Percentiles rank a stretch among this genome's conserved stretches.
Evolutionary conservation across 2,797 vertebrate genomes (phyloP).

Genomic region (Pseudochirops corinnae): DNA sequence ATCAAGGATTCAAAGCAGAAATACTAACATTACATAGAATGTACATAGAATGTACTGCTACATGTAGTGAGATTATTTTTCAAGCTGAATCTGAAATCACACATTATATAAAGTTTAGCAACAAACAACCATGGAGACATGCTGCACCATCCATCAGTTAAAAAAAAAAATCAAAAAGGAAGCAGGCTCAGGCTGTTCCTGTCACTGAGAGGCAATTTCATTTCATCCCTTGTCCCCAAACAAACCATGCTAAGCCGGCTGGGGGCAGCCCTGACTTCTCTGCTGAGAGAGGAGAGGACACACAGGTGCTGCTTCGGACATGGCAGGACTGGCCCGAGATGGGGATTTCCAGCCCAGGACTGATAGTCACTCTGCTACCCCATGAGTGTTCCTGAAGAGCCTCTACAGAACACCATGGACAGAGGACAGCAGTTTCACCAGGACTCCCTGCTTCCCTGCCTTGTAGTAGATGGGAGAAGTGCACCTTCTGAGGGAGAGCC

Average conservation of each 20-base stretch:
- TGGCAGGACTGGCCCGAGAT: slow-evolving; percentile 43
- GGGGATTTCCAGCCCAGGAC: slow-evolving; percentile 53
- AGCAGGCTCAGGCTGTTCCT: slow-evolving; percentile 86
- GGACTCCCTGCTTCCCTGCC: slow-evolving; percentile 2
- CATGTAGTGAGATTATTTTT: slow-evolving; percentile 90
- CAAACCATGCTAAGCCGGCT: slow-evolving; percentile 69
- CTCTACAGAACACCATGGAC: neutral
- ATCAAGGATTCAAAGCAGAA: slow-evolving; percentile 89
- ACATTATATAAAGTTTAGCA: slow-evolving; percentile 90
- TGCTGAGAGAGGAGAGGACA: slow-evolving; percentile 40
- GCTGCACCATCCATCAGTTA: slow-evolving; percentile 88
- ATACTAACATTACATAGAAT: slow-evolving; percentile 91
- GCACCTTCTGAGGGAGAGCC: slow-evolving; percentile 44
- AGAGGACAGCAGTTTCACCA: neutral
- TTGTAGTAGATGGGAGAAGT: slow-evolving; percentile 42
- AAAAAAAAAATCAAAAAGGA: slow-evolving; percentile 81
- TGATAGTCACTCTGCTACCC: slow-evolving; percentile 3
- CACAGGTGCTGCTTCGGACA: slow-evolving; percentile 42
- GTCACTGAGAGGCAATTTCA: slow-evolving; percentile 86
- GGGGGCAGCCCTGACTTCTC: slow-evolving; percentile 53
- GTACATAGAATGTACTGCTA: slow-evolving; percentile 91
- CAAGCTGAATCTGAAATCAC: slow-evolving; percentile 88
- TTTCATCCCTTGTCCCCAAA: slow-evolving; percentile 70
- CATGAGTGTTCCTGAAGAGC: slow-evolving; percentile 10
- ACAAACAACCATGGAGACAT: slow-evolving; percentile 89